phyloP scores from a whole-genome alignment of 2,797 vertebrate species.

The Cyclura pinguis region DNA sequence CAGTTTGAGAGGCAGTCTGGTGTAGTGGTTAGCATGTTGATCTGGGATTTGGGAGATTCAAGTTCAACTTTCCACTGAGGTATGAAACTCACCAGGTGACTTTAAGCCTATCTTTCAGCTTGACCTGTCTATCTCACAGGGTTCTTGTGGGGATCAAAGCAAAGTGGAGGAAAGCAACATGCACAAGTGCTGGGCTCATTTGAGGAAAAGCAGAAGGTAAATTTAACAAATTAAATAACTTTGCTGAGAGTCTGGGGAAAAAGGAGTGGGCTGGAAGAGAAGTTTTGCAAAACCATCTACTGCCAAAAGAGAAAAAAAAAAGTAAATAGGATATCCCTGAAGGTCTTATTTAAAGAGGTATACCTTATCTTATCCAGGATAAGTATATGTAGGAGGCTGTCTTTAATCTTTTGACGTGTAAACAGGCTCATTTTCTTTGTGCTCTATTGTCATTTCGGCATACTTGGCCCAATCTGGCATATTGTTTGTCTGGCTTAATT shows the following conservation, averaged over 20 bases:
- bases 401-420: not conserved
- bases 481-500: conserved; percentile 14
- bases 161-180: not conserved
- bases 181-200: too few species aligned
- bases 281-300: not conserved
- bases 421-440: not conserved
- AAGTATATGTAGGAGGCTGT: not conserved
- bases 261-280: too few species aligned
- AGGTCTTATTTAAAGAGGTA: not conserved
- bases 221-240: not conserved
- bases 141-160: not conserved
- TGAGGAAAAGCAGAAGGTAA: too few species aligned
- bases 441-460: not conserved
- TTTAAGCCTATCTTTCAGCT: not conserved
- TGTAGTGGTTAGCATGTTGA: not conserved
- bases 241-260: not conserved
- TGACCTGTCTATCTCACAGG: not conserved
- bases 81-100: not conserved
- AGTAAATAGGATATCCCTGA: not conserved
- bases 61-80: not conserved
- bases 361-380: not conserved
- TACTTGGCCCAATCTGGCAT: not conserved
- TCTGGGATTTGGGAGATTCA: not conserved
- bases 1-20: not conserved
- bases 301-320: not conserved